Evolutionary conservation across 2,888 invertebrate species (phyloP).

Genomic region (Cyrtodaria siliqua): DNA sequence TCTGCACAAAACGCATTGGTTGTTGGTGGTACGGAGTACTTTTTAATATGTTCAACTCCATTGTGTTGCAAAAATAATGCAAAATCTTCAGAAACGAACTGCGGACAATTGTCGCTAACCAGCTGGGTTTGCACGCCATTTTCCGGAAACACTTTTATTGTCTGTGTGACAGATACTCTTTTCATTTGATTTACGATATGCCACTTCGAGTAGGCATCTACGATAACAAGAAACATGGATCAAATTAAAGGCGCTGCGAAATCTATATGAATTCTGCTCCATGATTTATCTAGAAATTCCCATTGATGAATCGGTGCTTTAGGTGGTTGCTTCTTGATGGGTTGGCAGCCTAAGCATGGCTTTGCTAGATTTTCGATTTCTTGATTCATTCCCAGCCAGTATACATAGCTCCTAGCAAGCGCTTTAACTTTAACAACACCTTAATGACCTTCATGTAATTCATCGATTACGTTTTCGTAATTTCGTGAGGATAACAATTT

Average conservation of each 20-base stretch:
- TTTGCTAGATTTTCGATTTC: constrained; percentile 68
- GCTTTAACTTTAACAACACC: constrained; percentile 76
- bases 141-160: constrained; percentile 57
- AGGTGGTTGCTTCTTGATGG: constrained; percentile 51
- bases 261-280: constrained; percentile 86
- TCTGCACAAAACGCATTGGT: no score
- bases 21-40: constrained; percentile 20
- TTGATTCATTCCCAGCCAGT: constrained; percentile 71
- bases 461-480: constrained; percentile 60
- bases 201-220: constrained; percentile 86
- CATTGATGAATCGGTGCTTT: constrained; percentile 72
- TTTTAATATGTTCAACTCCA: constrained; percentile 54
- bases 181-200: constrained; percentile 78
- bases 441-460: constrained; percentile 73
- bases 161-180: constrained; percentile 2
- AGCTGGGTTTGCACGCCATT: constrained; percentile 74
- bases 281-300: constrained; percentile 74
- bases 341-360: constrained; percentile 37
- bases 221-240: constrained; percentile 78
- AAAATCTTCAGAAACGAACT: constrained; percentile 64
- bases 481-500: constrained; percentile 71
- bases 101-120: constrained; percentile 81
- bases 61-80: constrained; percentile 24
- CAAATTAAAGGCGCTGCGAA: constrained; percentile 85
- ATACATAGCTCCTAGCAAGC: constrained; percentile 74